Conservation (phyloP, 37 sponge, comb jelly and placozoan genomes). For the Axinella damicornis region DNA sequence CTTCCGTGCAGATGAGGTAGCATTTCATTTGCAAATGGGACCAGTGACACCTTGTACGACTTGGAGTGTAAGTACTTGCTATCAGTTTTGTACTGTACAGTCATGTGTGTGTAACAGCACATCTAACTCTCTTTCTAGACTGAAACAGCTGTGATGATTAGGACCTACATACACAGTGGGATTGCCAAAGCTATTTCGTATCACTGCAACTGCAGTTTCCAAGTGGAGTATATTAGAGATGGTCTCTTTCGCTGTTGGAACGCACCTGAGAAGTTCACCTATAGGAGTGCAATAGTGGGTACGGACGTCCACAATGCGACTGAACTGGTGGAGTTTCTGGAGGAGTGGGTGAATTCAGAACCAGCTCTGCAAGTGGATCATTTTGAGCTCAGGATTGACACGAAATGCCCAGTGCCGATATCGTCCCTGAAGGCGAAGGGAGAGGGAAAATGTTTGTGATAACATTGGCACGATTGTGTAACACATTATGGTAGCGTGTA, state of each 20-base stretch:
- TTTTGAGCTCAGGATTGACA: background rate
- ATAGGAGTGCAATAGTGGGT: background rate
- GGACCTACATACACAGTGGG: background rate
- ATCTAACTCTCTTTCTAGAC: no score
- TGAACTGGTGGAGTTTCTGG: background rate
- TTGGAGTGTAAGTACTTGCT: no score
- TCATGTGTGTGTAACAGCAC: no score
- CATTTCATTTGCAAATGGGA: no score
- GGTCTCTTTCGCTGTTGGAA: background rate
- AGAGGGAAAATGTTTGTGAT: no score
- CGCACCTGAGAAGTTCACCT: background rate
- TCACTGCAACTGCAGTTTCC: background rate
- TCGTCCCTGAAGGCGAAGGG: background rate
- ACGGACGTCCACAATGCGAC: background rate
- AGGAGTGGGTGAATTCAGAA: slow-evolving; percentile 5
- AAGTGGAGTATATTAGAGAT: background rate
- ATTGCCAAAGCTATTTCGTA: background rate
- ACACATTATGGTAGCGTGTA: no score
- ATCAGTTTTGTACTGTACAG: no score
- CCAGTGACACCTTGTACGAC: no score
- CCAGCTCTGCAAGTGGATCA: background rate
- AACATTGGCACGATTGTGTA: no score
- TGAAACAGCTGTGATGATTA: no score
- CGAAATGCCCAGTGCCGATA: background rate
- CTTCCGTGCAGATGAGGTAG: no score